A percentile compares a stretch with the other conserved stretches of the same genome.
Evolutionary conservation across 1,140 invertebrate species (phyloP).

Genomic region (Diorhabda carinulata): DNA sequence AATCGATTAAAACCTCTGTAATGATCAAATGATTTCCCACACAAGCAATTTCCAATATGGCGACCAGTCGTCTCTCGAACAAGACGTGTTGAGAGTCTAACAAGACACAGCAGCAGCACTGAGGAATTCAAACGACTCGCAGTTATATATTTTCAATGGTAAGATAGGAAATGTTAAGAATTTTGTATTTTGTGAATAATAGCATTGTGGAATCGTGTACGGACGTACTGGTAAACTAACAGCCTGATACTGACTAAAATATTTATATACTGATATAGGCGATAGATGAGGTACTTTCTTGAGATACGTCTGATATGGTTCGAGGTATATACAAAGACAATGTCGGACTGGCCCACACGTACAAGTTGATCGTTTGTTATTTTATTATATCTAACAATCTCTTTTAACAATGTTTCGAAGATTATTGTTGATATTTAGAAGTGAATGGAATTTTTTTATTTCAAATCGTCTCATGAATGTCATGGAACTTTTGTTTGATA

Average conservation of each 20-base stretch:
- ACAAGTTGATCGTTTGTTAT: neutral
- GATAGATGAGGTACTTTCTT: slow-evolving; percentile 27
- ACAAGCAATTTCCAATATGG: slow-evolving; percentile 1
- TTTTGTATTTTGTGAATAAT: slow-evolving; percentile 34
- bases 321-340: slow-evolving; percentile 3
- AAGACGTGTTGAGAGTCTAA: slow-evolving; percentile 14
- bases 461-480: too few species aligned
- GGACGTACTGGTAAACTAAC: slow-evolving; percentile 19
- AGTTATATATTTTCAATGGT: slow-evolving; percentile 25
- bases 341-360: slow-evolving; percentile 9
- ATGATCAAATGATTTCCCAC: slow-evolving; percentile 2
- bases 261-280: slow-evolving; percentile 25
- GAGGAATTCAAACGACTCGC: slow-evolving; percentile 22
- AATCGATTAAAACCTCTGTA: neutral
- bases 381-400: too few species aligned
- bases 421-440: too few species aligned
- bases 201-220: slow-evolving; percentile 31
- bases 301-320: slow-evolving; percentile 22
- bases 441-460: too few species aligned
- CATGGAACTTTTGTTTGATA: too few species aligned
- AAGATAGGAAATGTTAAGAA: slow-evolving; percentile 30
- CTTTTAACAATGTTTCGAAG: too few species aligned
- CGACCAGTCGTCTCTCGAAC: slow-evolving; percentile 9
- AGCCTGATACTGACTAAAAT: slow-evolving; percentile 16
- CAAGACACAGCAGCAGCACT: slow-evolving; percentile 24